Base-by-base conservation (phyloP, 2,797 vertebrate genomes). In the Graptemys geographica region DNA sequence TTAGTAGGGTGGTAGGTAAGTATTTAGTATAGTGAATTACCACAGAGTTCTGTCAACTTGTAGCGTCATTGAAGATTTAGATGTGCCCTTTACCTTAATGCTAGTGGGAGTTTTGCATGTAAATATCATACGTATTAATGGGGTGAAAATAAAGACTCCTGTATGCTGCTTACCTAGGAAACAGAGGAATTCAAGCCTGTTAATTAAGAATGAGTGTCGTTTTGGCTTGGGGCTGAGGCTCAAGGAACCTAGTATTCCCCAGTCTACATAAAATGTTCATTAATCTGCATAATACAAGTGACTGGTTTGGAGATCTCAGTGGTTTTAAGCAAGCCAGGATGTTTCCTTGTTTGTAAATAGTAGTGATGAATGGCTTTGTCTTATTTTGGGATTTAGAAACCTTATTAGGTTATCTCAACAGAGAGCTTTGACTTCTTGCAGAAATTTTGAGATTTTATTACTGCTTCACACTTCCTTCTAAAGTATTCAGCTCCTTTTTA, bases 21-120 rank as follows among this genome's bases (percentile, higher is more conserved):
- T 96, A 86, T 96, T 97, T 96, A 69, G 94, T 94, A 92, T 95
- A 93, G 72, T 88, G 53, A 16, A 4, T 5, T 89, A 28, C 53
- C 27, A 62, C 84, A 74, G 78, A 96, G 84, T 94, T 92, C 97
- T 94, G 84, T 95, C 41, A 56, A 27, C 89, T 91, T 72, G 84
- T 9, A 89, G 74, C 69, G 89, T 79, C 84, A 65, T 49, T 80
- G 31, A 89, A 79, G 57, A 86, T 91, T 93, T 91, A 92, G 91
- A 57, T 44, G 7, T n/a, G 47, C 84, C 4, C 18, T 86, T 94
- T 97, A 78, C 78, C 84, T 27, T 93, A 88, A 65, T 25, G 19
- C 86, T 86, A 49, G 41, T 94, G 79, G 25, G 27, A 11, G 47
- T 82, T 80, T 74, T 19, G 5, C 69, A 82, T 81, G 15, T 86